Conservation (phyloP, 2,113 vertebrate species). For the Bubo blakistoni region DNA sequence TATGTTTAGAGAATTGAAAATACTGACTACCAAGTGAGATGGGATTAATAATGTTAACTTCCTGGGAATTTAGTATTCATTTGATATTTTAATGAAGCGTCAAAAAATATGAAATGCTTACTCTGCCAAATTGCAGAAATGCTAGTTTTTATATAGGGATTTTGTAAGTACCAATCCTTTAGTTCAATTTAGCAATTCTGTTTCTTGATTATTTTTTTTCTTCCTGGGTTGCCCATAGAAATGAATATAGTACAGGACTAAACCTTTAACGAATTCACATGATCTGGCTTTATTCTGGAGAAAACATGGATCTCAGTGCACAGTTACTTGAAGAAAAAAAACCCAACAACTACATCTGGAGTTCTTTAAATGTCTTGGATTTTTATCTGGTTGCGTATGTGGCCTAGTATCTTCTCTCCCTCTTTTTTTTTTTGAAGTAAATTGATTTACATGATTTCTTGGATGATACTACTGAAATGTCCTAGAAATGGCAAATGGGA, state of each 20-base stretch:
- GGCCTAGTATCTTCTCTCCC: neutral
- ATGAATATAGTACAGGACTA: neutral
- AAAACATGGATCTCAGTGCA: neutral
- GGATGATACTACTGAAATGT: neutral
- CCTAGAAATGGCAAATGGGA: neutral
- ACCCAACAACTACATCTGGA: neutral
- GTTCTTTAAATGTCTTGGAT: neutral
- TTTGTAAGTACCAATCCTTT: neutral
- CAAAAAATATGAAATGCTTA: neutral
- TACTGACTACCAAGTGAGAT: neutral
- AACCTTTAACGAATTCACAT: neutral
- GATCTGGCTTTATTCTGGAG: neutral
- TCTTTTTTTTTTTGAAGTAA: neutral
- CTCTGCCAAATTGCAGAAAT: neutral
- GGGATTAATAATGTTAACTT: neutral
- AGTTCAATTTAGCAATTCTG: neutral
- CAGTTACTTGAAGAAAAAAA: neutral
- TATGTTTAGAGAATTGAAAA: neutral
- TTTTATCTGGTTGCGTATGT: neutral
- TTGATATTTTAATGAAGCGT: neutral
- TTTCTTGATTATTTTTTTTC: neutral
- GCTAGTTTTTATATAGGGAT: neutral
- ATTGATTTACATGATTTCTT: neutral
- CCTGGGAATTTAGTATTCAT: neutral
- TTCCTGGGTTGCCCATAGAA: neutral